Percentiles rank a stretch among this genome's conserved stretches.
phyloP scores from a whole-genome alignment of 2,797 vertebrate genomes.

The Miichthys miiuy region DNA sequence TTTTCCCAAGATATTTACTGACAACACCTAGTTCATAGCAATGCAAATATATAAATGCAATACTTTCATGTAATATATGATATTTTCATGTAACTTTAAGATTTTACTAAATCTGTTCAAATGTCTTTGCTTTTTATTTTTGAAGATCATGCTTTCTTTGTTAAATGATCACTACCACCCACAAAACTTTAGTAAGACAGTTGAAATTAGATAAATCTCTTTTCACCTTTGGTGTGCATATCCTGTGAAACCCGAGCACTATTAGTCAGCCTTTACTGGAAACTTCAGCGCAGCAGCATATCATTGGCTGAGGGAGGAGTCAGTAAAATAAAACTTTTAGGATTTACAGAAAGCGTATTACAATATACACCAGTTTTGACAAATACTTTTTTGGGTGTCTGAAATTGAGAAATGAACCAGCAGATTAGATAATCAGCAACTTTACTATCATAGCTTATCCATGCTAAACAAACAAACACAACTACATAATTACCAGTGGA shows the following conservation, averaged over 20 bases:
- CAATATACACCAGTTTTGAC: neutral
- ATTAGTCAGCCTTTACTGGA: slow-evolving; percentile 10
- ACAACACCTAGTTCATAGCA: too few species aligned
- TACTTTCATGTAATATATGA: too few species aligned
- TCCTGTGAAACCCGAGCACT: slow-evolving; percentile 8
- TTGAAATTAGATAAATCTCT: neutral
- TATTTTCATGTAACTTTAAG: too few species aligned
- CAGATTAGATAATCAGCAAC: slow-evolving; percentile 4
- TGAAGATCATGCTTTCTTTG: neutral
- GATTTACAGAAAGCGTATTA: neutral
- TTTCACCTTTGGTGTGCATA: neutral
- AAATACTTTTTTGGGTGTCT: neutral
- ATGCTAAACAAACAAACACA: neutral
- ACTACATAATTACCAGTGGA: slow-evolving; percentile 34
- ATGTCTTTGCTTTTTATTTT: neutral
- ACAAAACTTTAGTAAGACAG: neutral
- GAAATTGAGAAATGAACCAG: neutral
- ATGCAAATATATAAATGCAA: too few species aligned
- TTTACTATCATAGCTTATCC: neutral
- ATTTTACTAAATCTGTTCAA: neutral
- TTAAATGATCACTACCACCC: neutral
- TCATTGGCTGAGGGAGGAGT: neutral
- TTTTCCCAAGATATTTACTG: too few species aligned
- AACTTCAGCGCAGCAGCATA: neutral
- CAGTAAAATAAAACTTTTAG: neutral